These are phyloP conservation scores for Mycetomoellerius zeteki DNA, from an alignment of 1,140 invertebrate genomes.

Conservation along the genomic window DNA sequence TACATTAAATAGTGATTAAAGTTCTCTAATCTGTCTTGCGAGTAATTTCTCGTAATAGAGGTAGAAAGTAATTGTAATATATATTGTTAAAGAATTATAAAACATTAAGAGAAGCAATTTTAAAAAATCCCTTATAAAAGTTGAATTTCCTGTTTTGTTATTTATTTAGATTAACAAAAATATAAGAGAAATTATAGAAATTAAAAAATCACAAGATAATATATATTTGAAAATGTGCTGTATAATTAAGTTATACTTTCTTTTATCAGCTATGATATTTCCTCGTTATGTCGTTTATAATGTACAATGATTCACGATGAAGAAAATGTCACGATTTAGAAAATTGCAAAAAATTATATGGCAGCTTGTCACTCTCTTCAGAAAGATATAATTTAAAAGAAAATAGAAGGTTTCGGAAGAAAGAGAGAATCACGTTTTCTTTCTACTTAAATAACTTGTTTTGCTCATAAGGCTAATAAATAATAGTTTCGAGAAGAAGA, in stretches of 20 bases:
- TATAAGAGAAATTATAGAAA: conserved; percentile 15
- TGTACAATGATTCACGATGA: background rate
- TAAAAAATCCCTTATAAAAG: background rate
- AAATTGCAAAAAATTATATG: background rate
- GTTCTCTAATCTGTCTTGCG: too few species aligned
- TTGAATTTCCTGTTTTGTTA: background rate
- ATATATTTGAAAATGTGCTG: background rate
- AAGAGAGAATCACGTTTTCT: background rate
- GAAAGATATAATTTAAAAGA: background rate
- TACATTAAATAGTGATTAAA: background rate
- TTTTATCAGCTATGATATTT: background rate
- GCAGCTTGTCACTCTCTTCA: background rate
- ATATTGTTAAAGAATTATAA: background rate
- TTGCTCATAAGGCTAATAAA: background rate
- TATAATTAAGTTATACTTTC: background rate
- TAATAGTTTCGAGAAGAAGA: background rate
- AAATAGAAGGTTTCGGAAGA: background rate
- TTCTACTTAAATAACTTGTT: background rate
- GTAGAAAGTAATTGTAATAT: background rate
- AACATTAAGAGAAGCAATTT: background rate
- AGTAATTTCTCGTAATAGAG: background rate
- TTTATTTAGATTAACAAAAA: conserved; percentile 11
- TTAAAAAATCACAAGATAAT: background rate
- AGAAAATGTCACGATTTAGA: background rate
- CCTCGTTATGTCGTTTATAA: background rate